phyloP scores from a whole-genome alignment of 2,797 vertebrate species.

The Gambusia yucatana region DNA sequence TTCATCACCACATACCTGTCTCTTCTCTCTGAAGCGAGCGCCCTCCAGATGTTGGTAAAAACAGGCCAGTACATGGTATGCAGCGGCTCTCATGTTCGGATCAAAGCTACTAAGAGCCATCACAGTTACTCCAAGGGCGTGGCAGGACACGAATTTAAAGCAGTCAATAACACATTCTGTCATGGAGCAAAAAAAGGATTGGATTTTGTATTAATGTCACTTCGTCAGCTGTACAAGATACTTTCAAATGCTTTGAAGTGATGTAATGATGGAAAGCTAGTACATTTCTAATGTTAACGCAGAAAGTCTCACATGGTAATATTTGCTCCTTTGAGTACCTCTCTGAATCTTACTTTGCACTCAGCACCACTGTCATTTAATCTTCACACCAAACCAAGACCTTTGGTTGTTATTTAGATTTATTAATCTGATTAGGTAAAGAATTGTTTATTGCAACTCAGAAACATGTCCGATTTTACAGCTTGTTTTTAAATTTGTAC shows the following conservation, averaged over 20 bases:
- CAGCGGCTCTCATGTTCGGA: constrained; percentile 85
- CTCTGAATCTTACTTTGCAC: background rate
- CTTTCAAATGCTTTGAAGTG: background rate
- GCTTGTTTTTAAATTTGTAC: background rate
- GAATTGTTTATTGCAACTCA: background rate
- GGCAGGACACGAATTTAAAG: constrained; percentile 89
- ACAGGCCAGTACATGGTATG: constrained; percentile 86
- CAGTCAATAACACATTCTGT: constrained; percentile 92
- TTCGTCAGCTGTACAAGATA: background rate
- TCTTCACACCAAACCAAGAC: background rate
- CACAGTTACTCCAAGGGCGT: constrained; percentile 87
- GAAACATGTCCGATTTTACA: background rate
- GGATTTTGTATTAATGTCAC: background rate
- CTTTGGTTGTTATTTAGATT: background rate
- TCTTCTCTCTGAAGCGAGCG: constrained; percentile 87
- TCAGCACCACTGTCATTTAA: background rate
- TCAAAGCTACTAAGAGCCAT: constrained; percentile 93
- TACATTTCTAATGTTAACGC: background rate
- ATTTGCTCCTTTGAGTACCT: background rate
- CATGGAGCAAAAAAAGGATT: background rate
- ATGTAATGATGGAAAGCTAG: background rate
- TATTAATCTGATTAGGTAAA: background rate
- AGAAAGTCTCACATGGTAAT: background rate
- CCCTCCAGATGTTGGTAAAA: constrained; percentile 91
- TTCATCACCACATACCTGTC: constrained; percentile 79